These are phyloP conservation scores for Cryptotermes secundus DNA, from an alignment of 1,140 invertebrate species.

Conservation along the genomic window DNA sequence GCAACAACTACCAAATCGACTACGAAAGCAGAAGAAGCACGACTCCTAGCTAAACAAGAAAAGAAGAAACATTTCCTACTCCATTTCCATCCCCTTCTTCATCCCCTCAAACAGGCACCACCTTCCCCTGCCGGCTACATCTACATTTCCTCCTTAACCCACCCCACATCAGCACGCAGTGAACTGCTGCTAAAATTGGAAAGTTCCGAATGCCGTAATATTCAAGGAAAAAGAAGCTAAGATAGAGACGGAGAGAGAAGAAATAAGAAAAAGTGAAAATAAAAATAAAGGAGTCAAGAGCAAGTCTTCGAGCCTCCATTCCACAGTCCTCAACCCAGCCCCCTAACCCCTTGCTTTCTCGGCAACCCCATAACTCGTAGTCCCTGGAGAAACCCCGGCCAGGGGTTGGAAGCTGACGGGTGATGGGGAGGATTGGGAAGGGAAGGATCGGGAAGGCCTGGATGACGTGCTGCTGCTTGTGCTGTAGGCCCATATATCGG, in stretches of 20 bases:
- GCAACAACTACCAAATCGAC: not conserved
- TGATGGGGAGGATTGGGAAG: not conserved
- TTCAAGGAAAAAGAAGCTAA: slow-evolving; percentile 25
- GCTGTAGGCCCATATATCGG: not conserved
- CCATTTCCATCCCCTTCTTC: not conserved
- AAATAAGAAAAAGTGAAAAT: not conserved
- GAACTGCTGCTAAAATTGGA: slow-evolving; percentile 29
- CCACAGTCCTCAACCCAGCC: not conserved
- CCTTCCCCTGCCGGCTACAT: slow-evolving; percentile 19
- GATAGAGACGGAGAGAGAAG: not conserved
- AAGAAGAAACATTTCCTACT: not conserved
- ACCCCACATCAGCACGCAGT: not conserved
- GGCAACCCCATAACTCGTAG: slow-evolving; percentile 17
- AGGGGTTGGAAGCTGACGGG: not conserved
- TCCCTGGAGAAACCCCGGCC: not conserved
- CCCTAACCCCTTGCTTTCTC: slow-evolving; percentile 3
- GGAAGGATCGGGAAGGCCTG: not conserved
- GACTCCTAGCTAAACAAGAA: not conserved
- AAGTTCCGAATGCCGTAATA: slow-evolving; percentile 33
- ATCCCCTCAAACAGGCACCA: not conserved
- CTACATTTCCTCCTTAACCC: slow-evolving; percentile 21
- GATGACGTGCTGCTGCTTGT: not conserved
- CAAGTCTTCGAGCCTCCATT: not conserved
- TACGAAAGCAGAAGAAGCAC: not conserved
- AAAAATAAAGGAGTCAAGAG: slow-evolving; percentile 22